These are phyloP conservation scores for Tonatia bakeri DNA, from an alignment of 2,113 vertebrate species.

Conservation along the genomic window DNA sequence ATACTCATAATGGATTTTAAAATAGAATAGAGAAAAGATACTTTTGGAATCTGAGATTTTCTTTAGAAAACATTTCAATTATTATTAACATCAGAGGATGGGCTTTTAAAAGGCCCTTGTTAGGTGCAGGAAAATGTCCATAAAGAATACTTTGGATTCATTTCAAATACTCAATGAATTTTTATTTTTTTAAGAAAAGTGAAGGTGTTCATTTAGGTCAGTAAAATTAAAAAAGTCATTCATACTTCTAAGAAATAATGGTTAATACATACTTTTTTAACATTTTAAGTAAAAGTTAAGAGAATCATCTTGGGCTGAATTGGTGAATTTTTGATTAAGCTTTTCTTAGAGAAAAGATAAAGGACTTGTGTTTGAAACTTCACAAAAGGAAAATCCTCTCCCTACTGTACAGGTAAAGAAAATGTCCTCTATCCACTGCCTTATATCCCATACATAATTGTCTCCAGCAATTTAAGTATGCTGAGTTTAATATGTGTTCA, in stretches of 20 bases:
- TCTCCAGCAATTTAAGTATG: not conserved
- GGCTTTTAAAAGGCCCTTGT: not conserved
- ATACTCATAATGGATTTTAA: conserved; percentile 19
- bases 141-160: conserved; percentile 14
- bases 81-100: not conserved
- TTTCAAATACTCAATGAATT: not conserved
- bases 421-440: not conserved
- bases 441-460: not conserved
- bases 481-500: not conserved
- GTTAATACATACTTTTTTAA: not conserved
- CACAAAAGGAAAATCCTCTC: not conserved
- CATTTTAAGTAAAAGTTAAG: not conserved
- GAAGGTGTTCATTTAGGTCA: not conserved
- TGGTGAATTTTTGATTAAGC: not conserved
- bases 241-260: not conserved
- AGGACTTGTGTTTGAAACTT: not conserved
- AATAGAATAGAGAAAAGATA: conserved; percentile 36
- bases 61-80: not conserved
- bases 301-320: not conserved
- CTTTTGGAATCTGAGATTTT: not conserved
- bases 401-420: not conserved
- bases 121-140: not conserved
- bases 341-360: not conserved
- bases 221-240: not conserved
- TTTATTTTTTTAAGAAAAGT: not conserved